Evolutionary conservation across 2,888 invertebrate species (phyloP).

Genomic region (Sinopyrophorus schimmeli): DNA sequence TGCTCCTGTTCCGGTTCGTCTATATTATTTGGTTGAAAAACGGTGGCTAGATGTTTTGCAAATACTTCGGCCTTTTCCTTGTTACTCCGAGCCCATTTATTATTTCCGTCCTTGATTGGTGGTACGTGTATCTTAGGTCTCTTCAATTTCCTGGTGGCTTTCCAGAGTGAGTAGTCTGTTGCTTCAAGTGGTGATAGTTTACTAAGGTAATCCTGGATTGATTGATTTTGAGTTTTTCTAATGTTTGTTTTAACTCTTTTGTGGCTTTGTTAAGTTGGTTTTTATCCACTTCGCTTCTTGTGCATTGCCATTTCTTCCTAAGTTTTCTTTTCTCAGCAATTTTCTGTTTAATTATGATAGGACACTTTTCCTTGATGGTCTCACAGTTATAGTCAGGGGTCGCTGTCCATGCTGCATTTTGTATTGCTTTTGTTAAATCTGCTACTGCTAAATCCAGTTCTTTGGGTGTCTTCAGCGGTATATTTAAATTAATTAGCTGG

Average conservation of each 20-base stretch:
- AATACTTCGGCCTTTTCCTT: constrained; percentile 3
- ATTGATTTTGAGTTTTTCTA: constrained; percentile 11
- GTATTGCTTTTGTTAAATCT: constrained; percentile 8
- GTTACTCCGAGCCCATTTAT: no score
- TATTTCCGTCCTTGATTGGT: no score
- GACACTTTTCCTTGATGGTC: constrained; percentile 8
- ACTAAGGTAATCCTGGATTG: constrained; percentile 8
- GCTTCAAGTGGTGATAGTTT: constrained; percentile 9
- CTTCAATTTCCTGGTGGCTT: constrained; percentile 3
- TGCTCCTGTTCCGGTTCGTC: constrained; percentile 1
- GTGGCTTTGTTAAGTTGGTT: constrained; percentile 5
- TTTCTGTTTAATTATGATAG: constrained; percentile 4
- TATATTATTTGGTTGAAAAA: constrained; percentile 5
- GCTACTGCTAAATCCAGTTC: constrained; percentile 10
- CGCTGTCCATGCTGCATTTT: constrained; percentile 2
- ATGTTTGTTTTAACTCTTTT: constrained; percentile 5
- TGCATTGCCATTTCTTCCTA: no score
- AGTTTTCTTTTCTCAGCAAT: constrained; percentile 1
- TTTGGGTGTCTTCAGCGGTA: constrained; percentile 5
- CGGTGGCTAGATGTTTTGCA: constrained; percentile 6
- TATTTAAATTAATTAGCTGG: constrained; percentile 9
- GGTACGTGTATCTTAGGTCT: not conserved
- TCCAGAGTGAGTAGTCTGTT: constrained; percentile 4
- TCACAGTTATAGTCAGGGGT: constrained; percentile 4
- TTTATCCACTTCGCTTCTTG: constrained; percentile 12